Evolutionary conservation across 2,888 invertebrate genomes (phyloP).

Genomic region (Flexamia atlantica): DNA sequence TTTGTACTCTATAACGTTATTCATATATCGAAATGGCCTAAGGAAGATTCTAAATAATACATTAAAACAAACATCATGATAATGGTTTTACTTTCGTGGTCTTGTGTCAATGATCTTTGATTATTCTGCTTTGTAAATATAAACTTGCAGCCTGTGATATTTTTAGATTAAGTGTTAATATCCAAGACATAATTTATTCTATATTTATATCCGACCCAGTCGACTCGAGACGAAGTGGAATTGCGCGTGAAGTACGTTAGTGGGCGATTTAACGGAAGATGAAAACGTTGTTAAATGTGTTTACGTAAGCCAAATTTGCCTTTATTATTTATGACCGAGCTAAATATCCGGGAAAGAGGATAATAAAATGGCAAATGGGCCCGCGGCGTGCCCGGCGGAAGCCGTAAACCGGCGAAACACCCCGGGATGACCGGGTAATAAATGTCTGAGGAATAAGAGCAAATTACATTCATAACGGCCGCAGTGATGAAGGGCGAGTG

Average conservation of each 20-base stretch:
- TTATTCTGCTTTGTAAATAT: too few species aligned
- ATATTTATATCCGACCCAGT: not conserved
- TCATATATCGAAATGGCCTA: too few species aligned
- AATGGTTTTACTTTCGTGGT: too few species aligned
- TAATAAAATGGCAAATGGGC: constrained; percentile 27
- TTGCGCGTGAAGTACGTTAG: not conserved
- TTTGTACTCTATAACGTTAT: too few species aligned
- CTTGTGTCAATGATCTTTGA: too few species aligned
- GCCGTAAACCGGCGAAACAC: constrained; percentile 18
- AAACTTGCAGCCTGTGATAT: too few species aligned
- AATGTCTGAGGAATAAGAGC: constrained; percentile 31
- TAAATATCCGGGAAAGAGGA: constrained; percentile 21
- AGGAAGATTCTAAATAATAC: too few species aligned
- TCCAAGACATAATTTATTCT: not conserved
- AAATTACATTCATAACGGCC: constrained; percentile 35
- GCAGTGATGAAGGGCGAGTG: not conserved
- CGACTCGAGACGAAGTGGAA: not conserved
- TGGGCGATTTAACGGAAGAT: not conserved
- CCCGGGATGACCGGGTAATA: constrained; percentile 40
- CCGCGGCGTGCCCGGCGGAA: not conserved
- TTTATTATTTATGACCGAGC: constrained; percentile 22
- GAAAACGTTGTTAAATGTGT: constrained; percentile 11
- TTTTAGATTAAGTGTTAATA: too few species aligned
- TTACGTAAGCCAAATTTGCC: constrained; percentile 12
- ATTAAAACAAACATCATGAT: too few species aligned